These are phyloP conservation scores for Eupsilia transversa DNA, from an alignment of 2,888 invertebrate genomes.

Conservation along the genomic window DNA sequence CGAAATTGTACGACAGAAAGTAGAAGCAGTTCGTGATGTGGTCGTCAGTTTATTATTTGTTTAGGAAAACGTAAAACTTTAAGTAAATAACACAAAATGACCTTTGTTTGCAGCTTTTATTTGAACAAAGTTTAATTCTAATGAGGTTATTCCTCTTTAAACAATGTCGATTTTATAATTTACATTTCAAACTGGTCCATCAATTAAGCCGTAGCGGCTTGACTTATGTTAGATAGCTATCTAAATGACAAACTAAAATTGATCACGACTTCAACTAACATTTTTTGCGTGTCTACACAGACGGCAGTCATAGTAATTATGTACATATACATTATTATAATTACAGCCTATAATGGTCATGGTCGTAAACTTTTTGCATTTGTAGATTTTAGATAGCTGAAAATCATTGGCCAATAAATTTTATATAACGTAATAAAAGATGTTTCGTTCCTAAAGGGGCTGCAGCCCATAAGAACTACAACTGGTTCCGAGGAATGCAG, in stretches of 20 bases:
- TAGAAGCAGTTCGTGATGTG: background rate
- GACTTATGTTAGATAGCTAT: slow-evolving; percentile 58
- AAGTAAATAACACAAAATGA: slow-evolving; percentile 4
- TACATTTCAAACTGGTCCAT: slow-evolving; percentile 29
- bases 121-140: slow-evolving; percentile 26
- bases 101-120: background rate
- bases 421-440: slow-evolving; percentile 45
- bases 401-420: slow-evolving; percentile 38
- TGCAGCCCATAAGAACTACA: slow-evolving; percentile 39
- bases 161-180: slow-evolving; percentile 43
- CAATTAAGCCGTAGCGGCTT: slow-evolving; percentile 46
- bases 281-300: slow-evolving; percentile 52
- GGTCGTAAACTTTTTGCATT: slow-evolving; percentile 34
- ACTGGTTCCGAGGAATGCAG: slow-evolving; percentile 67
- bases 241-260: slow-evolving; percentile 65
- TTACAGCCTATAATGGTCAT: slow-evolving; percentile 26
- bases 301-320: slow-evolving; percentile 38
- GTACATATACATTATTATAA: slow-evolving; percentile 43
- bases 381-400: slow-evolving; percentile 30
- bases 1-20: background rate
- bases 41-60: slow-evolving; percentile 10
- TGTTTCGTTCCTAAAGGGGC: slow-evolving; percentile 30
- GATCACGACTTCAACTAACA: slow-evolving; percentile 56
- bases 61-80: slow-evolving; percentile 8
- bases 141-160: slow-evolving; percentile 38